phyloP scores from a whole-genome alignment of 1,140 invertebrate species.

The Eciton burchellii region DNA sequence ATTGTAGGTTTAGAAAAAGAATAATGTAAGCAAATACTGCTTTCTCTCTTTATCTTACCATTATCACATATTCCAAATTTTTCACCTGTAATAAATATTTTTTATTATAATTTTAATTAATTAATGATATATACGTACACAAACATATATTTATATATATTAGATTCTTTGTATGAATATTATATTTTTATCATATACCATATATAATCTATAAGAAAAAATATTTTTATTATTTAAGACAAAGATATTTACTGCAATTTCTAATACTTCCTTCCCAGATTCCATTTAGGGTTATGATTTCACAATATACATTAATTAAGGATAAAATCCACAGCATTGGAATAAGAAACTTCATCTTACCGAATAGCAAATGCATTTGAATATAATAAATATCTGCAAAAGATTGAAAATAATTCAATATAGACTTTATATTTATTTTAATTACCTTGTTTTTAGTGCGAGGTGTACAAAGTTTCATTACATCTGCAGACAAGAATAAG shows the following conservation, averaged over 20 bases:
- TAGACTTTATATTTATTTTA: not conserved
- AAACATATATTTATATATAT: too few species aligned
- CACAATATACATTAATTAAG: conserved; percentile 25
- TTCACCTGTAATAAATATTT: conserved; percentile 49
- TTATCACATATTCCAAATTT: not conserved
- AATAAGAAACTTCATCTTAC: conserved; percentile 30
- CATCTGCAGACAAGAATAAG: not conserved
- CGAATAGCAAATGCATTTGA: not conserved
- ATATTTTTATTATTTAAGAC: not conserved
- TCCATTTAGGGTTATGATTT: conserved; percentile 70
- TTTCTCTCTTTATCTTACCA: conserved; percentile 42
- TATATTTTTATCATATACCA: conserved; percentile 1
- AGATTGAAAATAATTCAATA: not conserved
- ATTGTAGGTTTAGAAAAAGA: not conserved
- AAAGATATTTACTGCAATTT: conserved; percentile 35
- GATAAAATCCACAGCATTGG: not conserved
- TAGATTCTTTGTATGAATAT: not conserved
- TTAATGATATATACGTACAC: not conserved
- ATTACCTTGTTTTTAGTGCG: not conserved
- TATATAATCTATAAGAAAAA: conserved; percentile 25
- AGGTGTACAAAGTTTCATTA: not conserved
- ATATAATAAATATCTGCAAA: not conserved
- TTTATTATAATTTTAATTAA: not conserved
- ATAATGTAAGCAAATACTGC: not conserved
- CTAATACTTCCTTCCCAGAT: conserved; percentile 68